A percentile compares a stretch with the other conserved stretches of the same genome.
phyloP scores from a whole-genome alignment of 2,888 invertebrate genomes.

The Ctenicera cuprea region DNA sequence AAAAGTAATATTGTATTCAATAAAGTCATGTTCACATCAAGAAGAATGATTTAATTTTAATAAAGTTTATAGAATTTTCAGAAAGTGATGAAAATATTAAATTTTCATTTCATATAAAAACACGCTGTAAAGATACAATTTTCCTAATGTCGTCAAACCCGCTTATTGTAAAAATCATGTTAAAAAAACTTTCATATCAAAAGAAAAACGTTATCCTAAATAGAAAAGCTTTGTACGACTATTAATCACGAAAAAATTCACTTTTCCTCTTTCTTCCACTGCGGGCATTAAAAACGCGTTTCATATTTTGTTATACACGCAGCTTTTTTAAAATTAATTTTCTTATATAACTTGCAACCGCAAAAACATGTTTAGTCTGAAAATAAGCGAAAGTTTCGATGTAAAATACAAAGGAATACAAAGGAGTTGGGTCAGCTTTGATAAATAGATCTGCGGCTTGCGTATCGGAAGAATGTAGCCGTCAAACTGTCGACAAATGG shows the following conservation, averaged over 20 bases:
- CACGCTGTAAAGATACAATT: too few relatives aligned
- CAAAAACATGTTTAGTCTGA: constrained; percentile 25
- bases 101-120: too few relatives aligned
- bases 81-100: too few relatives aligned
- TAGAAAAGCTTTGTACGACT: neutral
- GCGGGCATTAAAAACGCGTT: constrained; percentile 2
- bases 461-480: constrained; percentile 41
- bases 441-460: constrained; percentile 43
- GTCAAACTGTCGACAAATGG: constrained; percentile 48
- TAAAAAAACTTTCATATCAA: neutral
- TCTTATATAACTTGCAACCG: constrained; percentile 1
- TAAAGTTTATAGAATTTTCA: too few relatives aligned
- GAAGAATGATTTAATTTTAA: too few relatives aligned
- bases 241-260: constrained; percentile 11
- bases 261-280: neutral
- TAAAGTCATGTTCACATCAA: too few relatives aligned
- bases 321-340: constrained; percentile 24
- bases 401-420: constrained; percentile 39
- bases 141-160: too few relatives aligned
- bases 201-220: constrained; percentile 6
- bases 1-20: too few relatives aligned
- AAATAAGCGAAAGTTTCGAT: constrained; percentile 32
- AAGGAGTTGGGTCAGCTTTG: constrained; percentile 40
- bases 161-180: neutral
- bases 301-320: neutral